Percentiles rank a stretch among this genome's conserved stretches.
Conservation (phyloP, 2,888 invertebrate species). For the Acleris literana region DNA sequence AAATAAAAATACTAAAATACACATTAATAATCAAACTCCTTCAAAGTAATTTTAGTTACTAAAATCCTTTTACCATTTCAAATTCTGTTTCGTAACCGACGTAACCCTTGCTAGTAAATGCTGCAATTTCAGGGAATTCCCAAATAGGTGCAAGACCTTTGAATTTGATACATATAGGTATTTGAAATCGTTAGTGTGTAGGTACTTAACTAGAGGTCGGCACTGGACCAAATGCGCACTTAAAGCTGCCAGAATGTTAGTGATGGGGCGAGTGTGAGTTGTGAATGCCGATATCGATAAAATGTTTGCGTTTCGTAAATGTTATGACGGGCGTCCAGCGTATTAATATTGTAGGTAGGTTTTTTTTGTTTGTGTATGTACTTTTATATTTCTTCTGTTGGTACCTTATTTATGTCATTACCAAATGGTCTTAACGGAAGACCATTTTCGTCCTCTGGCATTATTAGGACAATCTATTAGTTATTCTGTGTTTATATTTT, state of each 20-base stretch:
- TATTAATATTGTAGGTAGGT: no score
- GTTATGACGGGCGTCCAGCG: background rate
- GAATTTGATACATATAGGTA: constrained; percentile 43
- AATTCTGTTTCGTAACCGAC: background rate
- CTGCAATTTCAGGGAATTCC: background rate
- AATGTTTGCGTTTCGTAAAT: background rate
- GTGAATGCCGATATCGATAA: constrained; percentile 36
- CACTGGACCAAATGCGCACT: constrained; percentile 63
- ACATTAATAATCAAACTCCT: background rate
- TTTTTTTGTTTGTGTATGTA: no score
- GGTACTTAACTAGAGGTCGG: constrained; percentile 51
- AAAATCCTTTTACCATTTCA: background rate
- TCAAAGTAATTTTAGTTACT: background rate
- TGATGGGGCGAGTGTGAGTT: constrained; percentile 35
- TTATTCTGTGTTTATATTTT: no score
- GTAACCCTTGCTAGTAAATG: background rate
- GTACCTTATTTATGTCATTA: no score
- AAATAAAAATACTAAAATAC: no score
- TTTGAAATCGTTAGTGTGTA: constrained; percentile 48
- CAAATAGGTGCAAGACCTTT: constrained; percentile 12
- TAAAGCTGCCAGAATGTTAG: constrained; percentile 57
- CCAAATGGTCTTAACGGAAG: no score
- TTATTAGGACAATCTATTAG: no score
- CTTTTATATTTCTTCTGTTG: no score
- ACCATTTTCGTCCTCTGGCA: no score